Base-by-base conservation (phyloP, 2,888 invertebrate genomes). In the Himalopsyche tibetana region DNA sequence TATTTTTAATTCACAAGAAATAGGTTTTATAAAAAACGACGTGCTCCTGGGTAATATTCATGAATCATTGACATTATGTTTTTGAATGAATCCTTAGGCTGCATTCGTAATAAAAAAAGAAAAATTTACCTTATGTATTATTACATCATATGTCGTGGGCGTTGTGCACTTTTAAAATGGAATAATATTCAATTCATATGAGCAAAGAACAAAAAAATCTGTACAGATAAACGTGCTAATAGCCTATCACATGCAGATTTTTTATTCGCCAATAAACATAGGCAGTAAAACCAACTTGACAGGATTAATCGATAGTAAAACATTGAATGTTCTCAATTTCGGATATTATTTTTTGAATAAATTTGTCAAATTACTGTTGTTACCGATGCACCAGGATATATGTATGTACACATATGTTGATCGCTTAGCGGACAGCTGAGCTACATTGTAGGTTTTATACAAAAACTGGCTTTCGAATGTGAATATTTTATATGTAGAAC, bases 71-170 rank as follows among this genome's bases (percentile, higher is more conserved):
- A 6, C 63, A 63, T 63, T 19, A 63, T 63, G 9, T 28, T 28
- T 63, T 63, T 63, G 63, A 63, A 63, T 63, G 63, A 63, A 63
- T 63, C 63, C 63, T 63, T 63, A 3, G 63, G 63, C 56, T 63
- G 63, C 63, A 63, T 19, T 63, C 63, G 63, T 11, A 63, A 63
- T 63, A 28, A 63, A 56, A 63, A 63, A 63, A 19, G 19, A 63
- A 63, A 19, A n/a, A n/a, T n/a, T 63, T 63, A 63, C 19, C 19
- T 63, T 19, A 63, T 11, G n/a, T 63, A 19, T n/a, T 63, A 63
- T 63, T 63, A 63, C 63, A 63, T 63, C 63, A 63, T 63, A 19
- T 63, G 19, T 19, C 2, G 63, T 63, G 19, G 63, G 63, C 63
- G 63, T 63, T 63, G 63, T 63, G 63, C 63, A 63, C 19, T 63